Evolutionary conservation across 1,140 invertebrate genomes (phyloP), one percentile per base, ranked within the genome.

Genomic region (Lordiphosa collinella): DNA sequence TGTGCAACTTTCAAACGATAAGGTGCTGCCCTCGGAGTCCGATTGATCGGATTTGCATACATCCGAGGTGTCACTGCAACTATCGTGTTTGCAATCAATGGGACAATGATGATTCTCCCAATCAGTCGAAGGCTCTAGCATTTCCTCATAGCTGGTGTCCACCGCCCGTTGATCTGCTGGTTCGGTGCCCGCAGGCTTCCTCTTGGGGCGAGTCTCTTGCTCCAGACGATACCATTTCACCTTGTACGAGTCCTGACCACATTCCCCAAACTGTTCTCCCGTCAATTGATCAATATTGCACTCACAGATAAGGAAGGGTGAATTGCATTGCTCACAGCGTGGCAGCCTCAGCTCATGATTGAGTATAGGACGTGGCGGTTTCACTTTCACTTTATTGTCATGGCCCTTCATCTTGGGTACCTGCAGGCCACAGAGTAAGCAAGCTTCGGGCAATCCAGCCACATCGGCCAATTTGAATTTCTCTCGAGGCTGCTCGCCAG

Each of bases 201-300:
- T 47, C 6, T 38, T 36, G 1, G 2, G 25, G 2, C 52, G 7
- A 10, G 29, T 32, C 0, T 32, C 50, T 9, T 68, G 40, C 37
- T 82, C 72, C 3, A 84, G n/a, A 6, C 78, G 78, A 41, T 73
- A 84, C 78, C 78, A 82, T 13, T 65, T 76, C 6, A 82, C 78
- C 48, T 82, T 84, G 38, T 82, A 82, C 10, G 78, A 82, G n/a
- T 82, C 78, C 57, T 84, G 78, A 11, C 78, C 78, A 9, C 78
- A 82, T 12, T 82, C 78, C 0, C 78, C 78, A 8, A 57, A 84
- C 64, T 62, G 22, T 29, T 85, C 68, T 4, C 78, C 78, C 0
- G 78, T 84, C 47, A 69, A 9, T 50, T 78, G 72, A 22, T 84
- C 78, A 12, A 84, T 78, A 54, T 73, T 78, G 60, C 78, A 82